Base-by-base conservation (phyloP, 2,888 invertebrate genomes). In the Proisotoma minuta region DNA sequence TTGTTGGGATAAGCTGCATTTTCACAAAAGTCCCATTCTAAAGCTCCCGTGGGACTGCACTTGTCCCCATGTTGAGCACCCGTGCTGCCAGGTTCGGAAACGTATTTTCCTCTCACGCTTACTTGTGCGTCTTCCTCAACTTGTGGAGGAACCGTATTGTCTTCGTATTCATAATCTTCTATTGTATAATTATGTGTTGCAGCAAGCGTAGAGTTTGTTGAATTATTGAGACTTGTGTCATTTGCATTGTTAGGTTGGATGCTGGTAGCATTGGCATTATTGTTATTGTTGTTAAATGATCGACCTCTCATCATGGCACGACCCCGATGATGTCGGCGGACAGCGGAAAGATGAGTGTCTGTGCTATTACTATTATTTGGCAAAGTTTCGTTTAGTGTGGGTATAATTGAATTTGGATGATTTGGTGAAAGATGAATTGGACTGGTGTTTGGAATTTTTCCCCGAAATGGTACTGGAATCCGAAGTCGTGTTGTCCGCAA, bases 21-120 rank as follows among this genome's bases (percentile, higher is more conserved):
- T 26, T 62, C 62, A 24, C 62, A 62, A 34, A 28, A 54, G 50
- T 62, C 62, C 3, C 5, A n/a, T 3, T 49, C 34, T 0, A 62
- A 24, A 23, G 57, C 20, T 2, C 20, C 52, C 48, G 48, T 62
- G 1, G 49, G 22, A 12, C 27, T 29, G 49, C 59, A 54, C 3
- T 8, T 8, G 15, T 54, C 53, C 3, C 53, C 53, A 29, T 39
- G 23, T 39, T 54, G 27, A 12, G 53, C 53, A 18, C 39, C 20
- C 18, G 29, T 34, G 5, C 39, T 39, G n/a, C 3, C 20, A 18
- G 52, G 28, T 26, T 52, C 52, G 3, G 5, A 5, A n/a, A 43
- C 43, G 20, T 43, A 43, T 43, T 43, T 43, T n/a, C 43, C 43
- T 43, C 43, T 20, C 5, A 43, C 18, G 18, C 43, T 43, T n/a